Conservation (phyloP, 1,140 invertebrate species). For the Atta colombica region DNA sequence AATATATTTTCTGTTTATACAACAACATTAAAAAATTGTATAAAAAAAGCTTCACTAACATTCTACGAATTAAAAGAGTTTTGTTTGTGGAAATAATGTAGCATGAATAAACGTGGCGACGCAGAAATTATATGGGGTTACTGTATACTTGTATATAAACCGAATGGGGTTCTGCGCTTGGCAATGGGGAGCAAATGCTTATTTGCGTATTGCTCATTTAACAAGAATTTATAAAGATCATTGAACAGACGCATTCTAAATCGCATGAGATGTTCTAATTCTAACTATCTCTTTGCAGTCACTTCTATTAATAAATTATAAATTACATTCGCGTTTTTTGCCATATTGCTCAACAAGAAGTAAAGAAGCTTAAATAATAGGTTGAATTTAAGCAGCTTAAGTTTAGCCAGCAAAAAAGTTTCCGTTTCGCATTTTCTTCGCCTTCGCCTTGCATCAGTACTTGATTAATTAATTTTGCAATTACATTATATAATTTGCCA, state of each 20-base stretch:
- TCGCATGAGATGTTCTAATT: background rate
- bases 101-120: background rate
- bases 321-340: conserved; percentile 10
- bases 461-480: conserved; percentile 38
- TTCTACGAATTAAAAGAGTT: background rate
- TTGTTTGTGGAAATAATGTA: conserved; percentile 15
- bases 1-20: background rate
- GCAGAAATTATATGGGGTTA: conserved; percentile 12
- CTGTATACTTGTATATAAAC: background rate
- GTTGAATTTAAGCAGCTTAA: conserved; percentile 45
- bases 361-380: conserved; percentile 24
- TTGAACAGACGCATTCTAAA: background rate
- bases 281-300: background rate
- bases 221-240: conserved; percentile 23
- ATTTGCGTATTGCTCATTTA: conserved; percentile 27
- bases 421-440: background rate
- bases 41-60: background rate
- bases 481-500: conserved; percentile 5
- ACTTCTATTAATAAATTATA: conserved; percentile 20
- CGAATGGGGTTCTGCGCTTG: background rate
- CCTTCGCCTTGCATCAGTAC: background rate
- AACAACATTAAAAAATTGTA: background rate
- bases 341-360: conserved; percentile 5
- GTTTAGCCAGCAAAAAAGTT: background rate
- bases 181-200: background rate